phyloP scores from a whole-genome alignment of 2,888 invertebrate species.

The Esperia sulphurella region DNA sequence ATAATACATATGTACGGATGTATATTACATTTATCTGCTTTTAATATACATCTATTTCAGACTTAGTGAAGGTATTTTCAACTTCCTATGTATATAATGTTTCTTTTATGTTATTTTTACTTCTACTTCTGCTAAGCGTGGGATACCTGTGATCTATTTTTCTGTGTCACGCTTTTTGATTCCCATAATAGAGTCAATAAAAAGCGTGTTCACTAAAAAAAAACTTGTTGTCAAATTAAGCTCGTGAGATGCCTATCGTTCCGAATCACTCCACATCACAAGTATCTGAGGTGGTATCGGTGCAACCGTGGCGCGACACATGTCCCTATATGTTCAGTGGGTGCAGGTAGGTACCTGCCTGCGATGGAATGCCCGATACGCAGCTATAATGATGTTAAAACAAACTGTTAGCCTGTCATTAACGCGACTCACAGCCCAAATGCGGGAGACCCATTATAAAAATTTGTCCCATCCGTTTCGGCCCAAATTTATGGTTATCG shows the following conservation, averaged over 20 bases:
- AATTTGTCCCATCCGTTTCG: conserved; percentile 79
- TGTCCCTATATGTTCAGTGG: conserved; percentile 24
- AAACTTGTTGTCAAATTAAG: conserved; percentile 18
- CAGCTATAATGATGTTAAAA: conserved; percentile 78
- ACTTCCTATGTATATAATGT: too few relatives aligned
- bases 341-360: conserved; percentile 53
- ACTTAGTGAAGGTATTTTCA: too few relatives aligned
- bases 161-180: neutral
- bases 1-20: too few relatives aligned
- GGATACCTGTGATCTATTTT: too few relatives aligned
- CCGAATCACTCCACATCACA: conserved; percentile 18
- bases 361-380: conserved; percentile 70
- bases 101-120: too few relatives aligned
- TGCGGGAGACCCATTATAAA: conserved; percentile 77
- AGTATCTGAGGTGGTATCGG: conserved; percentile 34
- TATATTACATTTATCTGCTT: too few relatives aligned
- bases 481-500: conserved; percentile 76
- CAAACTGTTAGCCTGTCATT: conserved; percentile 78
- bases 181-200: neutral
- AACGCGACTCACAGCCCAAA: conserved; percentile 69
- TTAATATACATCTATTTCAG: too few relatives aligned
- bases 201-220: neutral
- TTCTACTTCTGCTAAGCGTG: too few relatives aligned
- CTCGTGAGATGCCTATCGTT: conserved; percentile 20
- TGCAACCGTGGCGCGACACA: conserved; percentile 44